A percentile compares a stretch with the other conserved stretches of the same genome.
Conservation (phyloP, 2,888 invertebrate genomes). For the Athalia cordata region DNA sequence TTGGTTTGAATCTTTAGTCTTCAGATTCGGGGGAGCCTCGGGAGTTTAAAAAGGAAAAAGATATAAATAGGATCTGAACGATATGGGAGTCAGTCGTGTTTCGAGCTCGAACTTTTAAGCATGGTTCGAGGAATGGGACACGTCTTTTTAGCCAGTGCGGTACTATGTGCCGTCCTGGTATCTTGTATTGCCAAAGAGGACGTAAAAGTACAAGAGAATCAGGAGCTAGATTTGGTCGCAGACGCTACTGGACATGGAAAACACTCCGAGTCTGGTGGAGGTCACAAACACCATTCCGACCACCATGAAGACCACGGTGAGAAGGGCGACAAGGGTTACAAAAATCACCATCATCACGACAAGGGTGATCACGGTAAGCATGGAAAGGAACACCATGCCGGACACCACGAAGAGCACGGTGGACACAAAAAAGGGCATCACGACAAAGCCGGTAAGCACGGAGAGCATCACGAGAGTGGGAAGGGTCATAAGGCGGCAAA, state of each 20-base stretch:
- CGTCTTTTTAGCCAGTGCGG: slow-evolving; percentile 17
- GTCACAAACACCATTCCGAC: slow-evolving; percentile 72
- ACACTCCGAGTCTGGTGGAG: slow-evolving; percentile 74
- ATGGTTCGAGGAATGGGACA: slow-evolving; percentile 39
- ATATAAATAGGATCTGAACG: slow-evolving; percentile 46
- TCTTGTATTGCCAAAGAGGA: slow-evolving; percentile 34
- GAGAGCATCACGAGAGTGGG: slow-evolving; percentile 85
- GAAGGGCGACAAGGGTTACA: slow-evolving; percentile 76
- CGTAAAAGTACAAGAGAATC: neutral
- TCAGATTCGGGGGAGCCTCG: slow-evolving; percentile 25
- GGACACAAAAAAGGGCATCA: slow-evolving; percentile 89
- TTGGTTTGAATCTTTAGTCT: slow-evolving; percentile 10
- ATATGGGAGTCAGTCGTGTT: slow-evolving; percentile 43
- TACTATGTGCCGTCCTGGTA: slow-evolving; percentile 28
- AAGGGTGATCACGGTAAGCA: slow-evolving; percentile 87
- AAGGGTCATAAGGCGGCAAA: slow-evolving; percentile 88
- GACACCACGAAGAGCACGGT: slow-evolving; percentile 85
- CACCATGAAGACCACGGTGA: slow-evolving; percentile 75
- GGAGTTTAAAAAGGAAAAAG: slow-evolving; percentile 35
- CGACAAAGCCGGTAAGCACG: slow-evolving; percentile 84
- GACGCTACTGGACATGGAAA: slow-evolving; percentile 75
- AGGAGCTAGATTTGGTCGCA: slow-evolving; percentile 72
- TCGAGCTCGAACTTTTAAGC: slow-evolving; percentile 37
- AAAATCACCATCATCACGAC: slow-evolving; percentile 65
- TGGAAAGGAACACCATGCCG: slow-evolving; percentile 86